Evolutionary conservation across 2,113 vertebrate genomes (phyloP), one percentile per base, ranked within the genome.

Genomic region (Pollachius pollachius): DNA sequence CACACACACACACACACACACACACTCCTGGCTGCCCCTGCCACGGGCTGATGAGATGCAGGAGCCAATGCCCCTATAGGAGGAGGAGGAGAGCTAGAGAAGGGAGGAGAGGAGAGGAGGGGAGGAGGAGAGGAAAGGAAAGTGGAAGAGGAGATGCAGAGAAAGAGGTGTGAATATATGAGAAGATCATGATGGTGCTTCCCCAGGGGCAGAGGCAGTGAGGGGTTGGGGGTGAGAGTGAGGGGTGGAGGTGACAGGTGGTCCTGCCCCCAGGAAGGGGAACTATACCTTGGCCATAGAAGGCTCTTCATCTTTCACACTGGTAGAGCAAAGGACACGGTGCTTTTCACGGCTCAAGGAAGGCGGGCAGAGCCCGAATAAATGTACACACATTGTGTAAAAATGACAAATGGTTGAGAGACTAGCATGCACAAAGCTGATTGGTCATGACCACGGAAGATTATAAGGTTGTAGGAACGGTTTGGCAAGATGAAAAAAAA

Each of bases 21-120:
- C 15, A 69, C 57, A 60, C 76, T 72, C 54, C n/a, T 1, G n/a
- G 78, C 74, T 83, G 83, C 84, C 78, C 41, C 84, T 19, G 19
- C 83, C 75, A 85, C 77, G 56, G 81, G 84, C 81, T 89, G 86
- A 87, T 87, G 79, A 88, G 78, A 85, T 76, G 72, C 69, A 70
- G 67, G 75, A 82, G 75, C 77, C 78, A 67, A 54, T 78, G 78
- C 65, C 78, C 81, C 79, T 84, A 73, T 59, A 65, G 27, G 67
- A 62, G 37, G 64, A 62, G 37, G 64, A 41, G 19, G 63, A 72
- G 48, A 13, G 54, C 54, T 64, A 63, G 62, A 69, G 64, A 4
- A 41, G 37, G 37, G 5, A 4, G 37, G 41, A 13, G 41, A 48
- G 72, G 74, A 3, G 62, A 62, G 23, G 57, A 73, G 71, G 78